Base-by-base conservation (phyloP, 2,113 vertebrate genomes). In the Mastomys coucha region DNA sequence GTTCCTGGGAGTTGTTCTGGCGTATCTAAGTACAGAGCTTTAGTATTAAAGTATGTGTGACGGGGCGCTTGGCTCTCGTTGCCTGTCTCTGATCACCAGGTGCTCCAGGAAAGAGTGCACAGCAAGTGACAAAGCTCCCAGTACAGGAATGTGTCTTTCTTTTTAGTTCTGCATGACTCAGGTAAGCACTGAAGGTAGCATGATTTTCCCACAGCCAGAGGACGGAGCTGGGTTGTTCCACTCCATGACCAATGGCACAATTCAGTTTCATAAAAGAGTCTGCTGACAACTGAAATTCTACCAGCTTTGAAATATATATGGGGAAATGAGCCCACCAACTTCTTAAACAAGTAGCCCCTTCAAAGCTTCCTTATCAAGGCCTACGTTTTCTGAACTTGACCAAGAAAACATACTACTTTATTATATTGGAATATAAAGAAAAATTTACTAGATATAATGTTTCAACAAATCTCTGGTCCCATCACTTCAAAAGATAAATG, bases 361-460 rank as follows among this genome's bases (percentile, higher is more conserved):
- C 95, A 95, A 49, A 95, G 95, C 72, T 81, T 87, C 65, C 97
- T 95, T 90, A 93, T 28, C 96, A 94, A 97, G 97, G 85, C 72
- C 86, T 96, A 45, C 42, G 92, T 94, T 45, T 95, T 94, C 87
- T 89, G 96, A 96, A 96, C 31, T 73, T 97, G 92, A 97, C 93
- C 96, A 96, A 91, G 96, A 95, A 96, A 97, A 93, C 51, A 97
- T 77, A 95, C 88, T 89, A 95, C 98, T 98, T 98, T 97, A 95
- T 92, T 97, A 97, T 65, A n/a, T 97, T 45, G 97, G 89, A 97
- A 69, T 94, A 90, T 0, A 70, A 96, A 95, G 88, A n/a, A 80
- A 98, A 93, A 97, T 91, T 0, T 11, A 97, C 81, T 78, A 97
- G 94, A 96, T 97, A 92, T 95, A 95, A 81, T 96, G 88, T 84